Evolutionary conservation across 2,797 vertebrate species (phyloP), one percentile per base, ranked within the genome.

Genomic region (Danio kyathit): DNA sequence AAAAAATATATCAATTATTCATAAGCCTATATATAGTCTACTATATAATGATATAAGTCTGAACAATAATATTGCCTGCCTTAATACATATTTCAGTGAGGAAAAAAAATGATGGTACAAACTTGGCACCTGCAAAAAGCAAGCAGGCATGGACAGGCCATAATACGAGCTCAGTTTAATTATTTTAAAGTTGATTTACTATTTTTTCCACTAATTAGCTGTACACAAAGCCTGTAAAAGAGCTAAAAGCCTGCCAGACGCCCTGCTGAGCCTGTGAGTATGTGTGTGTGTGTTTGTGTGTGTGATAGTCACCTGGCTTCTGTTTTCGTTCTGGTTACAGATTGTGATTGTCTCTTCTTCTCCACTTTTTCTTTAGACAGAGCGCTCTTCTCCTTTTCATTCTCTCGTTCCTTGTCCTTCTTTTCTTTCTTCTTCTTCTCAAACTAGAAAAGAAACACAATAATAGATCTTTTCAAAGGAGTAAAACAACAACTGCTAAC

Each of bases 331-430:
- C 91, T 92, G 70, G 89, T 88, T 77, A 82, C 85, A 0, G 74
- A 92, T 80, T 92, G 83, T 0, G 93, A 89, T 88, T 92, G 95
- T 84, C 95, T 95, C 89, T 95, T 97, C 90, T 95, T 97, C 88
- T 95, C 93, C 84, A 93, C 94, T 60, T 92, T 95, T 81, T 97
- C 96, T 0, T 95, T 95, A 13, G 93, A 91, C 57, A 98, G 92
- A 48, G 96, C 94, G 0, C 86, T 97, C 89, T 96, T 98, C 89
- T 99, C 97, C 70, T 97, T 97, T 80, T 96, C 95, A 0, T 99
- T 99, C 89, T 98, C 97, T 80, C 97, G 83, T 84, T 99, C 97
- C 84, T 99, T 99, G 90, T 99, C 97, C 84, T 96, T 98, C 94
- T 99, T 99, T 88, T 99, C 97, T 81, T 98, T 98, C 89, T 97